Evolutionary conservation across 64 coral and sea anemone species (phyloP).

Genomic region (Dendronephthya gigantea): DNA sequence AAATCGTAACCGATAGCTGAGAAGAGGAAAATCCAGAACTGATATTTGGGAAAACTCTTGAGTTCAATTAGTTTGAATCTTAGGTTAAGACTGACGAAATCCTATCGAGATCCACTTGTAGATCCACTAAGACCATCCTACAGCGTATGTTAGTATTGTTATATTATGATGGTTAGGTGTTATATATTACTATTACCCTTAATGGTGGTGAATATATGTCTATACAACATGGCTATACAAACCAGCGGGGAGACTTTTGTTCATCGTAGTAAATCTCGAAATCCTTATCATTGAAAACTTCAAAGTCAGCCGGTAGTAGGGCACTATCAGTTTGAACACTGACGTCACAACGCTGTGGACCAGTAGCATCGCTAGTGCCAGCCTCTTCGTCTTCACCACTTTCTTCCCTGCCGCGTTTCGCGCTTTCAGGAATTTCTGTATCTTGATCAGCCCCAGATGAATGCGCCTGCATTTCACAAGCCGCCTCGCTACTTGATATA

Average conservation of each 20-base stretch:
- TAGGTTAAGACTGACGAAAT: no score
- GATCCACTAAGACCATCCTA: no score
- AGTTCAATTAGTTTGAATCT: no score
- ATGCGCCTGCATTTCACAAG: no score
- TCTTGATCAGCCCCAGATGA: neutral
- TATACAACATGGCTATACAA: neutral
- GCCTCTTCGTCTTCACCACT: neutral
- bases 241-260: neutral
- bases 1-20: no score
- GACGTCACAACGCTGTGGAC: neutral
- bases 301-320: neutral
- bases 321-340: neutral
- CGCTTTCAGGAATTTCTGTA: neutral
- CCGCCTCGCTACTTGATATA: neutral
- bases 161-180: no score
- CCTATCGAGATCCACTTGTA: no score
- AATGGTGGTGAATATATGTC: no score
- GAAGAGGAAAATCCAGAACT: no score
- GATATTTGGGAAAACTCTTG: no score
- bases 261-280: slow-evolving; percentile 12
- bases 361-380: neutral
- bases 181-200: no score
- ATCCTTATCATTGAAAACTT: slow-evolving; percentile 16
- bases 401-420: neutral
- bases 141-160: no score